phyloP scores from a whole-genome alignment of 2,888 invertebrate species.

The Antitype chi region DNA sequence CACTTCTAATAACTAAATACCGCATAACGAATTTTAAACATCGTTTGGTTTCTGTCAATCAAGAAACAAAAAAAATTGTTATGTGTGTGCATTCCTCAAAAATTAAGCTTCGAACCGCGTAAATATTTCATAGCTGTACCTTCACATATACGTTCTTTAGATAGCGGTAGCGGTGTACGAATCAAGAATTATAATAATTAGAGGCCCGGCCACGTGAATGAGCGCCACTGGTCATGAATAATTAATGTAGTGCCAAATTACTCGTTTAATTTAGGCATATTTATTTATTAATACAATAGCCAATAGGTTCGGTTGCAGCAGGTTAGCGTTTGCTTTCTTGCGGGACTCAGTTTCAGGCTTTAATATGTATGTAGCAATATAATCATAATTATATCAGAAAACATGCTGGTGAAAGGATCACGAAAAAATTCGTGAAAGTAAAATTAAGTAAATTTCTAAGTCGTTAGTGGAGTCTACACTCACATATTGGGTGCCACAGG shows the following conservation, averaged over 20 bases:
- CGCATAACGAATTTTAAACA: neutral
- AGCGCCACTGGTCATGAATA: conserved; percentile 27
- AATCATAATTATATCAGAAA: neutral
- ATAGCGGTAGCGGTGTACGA: neutral
- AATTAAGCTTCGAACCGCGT: neutral
- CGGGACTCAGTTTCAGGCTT: neutral
- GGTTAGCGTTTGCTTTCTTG: conserved; percentile 6
- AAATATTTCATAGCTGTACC: neutral
- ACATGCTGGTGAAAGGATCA: neutral
- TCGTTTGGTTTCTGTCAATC: neutral
- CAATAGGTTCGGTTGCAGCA: conserved; percentile 4
- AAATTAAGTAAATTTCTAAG: neutral
- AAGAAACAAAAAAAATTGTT: neutral
- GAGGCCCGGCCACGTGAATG: conserved; percentile 19
- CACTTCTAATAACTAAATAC: neutral
- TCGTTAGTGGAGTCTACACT: neutral
- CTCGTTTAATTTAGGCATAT: conserved; percentile 20
- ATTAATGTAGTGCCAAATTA: conserved; percentile 40
- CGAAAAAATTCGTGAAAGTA: neutral
- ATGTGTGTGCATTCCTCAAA: neutral
- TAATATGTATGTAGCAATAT: too few species aligned
- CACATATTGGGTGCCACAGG: neutral
- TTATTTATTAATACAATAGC: conserved; percentile 9
- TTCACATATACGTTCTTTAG: neutral
- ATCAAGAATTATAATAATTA: conserved; percentile 18